These are phyloP conservation scores for Phortica magna DNA, from an alignment of 2,888 invertebrate species.

Conservation along the genomic window DNA sequence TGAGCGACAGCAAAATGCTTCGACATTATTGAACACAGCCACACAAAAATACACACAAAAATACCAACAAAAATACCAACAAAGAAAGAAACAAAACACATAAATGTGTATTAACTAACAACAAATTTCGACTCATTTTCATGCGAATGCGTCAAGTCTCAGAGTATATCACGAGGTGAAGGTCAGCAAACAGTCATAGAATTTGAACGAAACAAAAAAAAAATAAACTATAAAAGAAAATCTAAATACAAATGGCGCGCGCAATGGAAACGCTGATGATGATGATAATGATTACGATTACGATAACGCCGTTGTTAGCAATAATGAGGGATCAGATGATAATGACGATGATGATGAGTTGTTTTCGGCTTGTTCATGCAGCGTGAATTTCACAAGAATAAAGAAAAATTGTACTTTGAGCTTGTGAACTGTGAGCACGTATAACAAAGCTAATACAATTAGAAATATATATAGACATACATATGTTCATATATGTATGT, in stretches of 20 bases:
- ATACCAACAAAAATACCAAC: neutral
- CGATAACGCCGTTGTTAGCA: neutral
- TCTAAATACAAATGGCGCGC: neutral
- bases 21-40: no score
- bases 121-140: neutral
- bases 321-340: neutral
- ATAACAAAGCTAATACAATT: slow-evolving; percentile 26
- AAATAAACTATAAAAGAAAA: neutral
- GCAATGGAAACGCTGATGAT: neutral
- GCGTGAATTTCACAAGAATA: neutral
- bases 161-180: slow-evolving; percentile 59
- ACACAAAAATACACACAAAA: neutral
- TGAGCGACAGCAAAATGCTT: no score
- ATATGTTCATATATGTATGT: no score
- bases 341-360: neutral
- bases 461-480: neutral
- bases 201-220: slow-evolving; percentile 23
- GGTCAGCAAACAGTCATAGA: slow-evolving; percentile 56
- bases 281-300: neutral
- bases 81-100: neutral
- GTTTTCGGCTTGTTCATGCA: neutral
- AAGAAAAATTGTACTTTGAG: neutral
- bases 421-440: neutral
- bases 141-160: slow-evolving; percentile 20
- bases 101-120: neutral